Evolutionary conservation across 1,140 invertebrate genomes (phyloP), one percentile per base, ranked within the genome.

Genomic region (Saccostrea cuccullata): DNA sequence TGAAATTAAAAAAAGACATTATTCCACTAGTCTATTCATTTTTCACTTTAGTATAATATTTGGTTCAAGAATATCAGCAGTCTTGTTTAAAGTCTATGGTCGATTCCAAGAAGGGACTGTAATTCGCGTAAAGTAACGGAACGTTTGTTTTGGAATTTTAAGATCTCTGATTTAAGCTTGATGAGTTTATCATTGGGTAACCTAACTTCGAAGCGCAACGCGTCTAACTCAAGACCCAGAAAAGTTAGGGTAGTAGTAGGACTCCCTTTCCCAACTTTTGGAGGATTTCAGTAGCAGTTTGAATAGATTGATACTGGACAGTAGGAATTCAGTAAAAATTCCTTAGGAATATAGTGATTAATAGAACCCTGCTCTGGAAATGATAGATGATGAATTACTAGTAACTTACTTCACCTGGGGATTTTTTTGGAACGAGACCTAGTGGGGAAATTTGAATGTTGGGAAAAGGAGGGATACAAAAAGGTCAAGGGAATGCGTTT

Each of bases 311-410:
- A 77, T 88, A 90, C 55, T 86, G 70, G n/a, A n/a, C n/a, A n/a
- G n/a, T n/a, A n/a, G n/a, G n/a, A n/a, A n/a, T n/a, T n/a, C n/a
- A n/a, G n/a, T 3, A 20, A 85, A 1, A 89, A 56, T 9, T 84
- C 82, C 3, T 89, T 82, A n/a, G 73, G 85, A 23, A 89, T 90
- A 67, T 55, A 84, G 56, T 88, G 87, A 84, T 86, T 90, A 12
- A 86, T 56, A 55, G 84, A 88, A 0, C 17, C 0, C 3, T 56
- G 17, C 20, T 86, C 58, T 12, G 89, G 87, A 23, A 58, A n/a
- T n/a, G 64, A 82, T 11, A 90, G 47, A 83, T 90, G 85, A 40
- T 90, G 87, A n/a, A 90, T 90, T 5, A 90, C 23, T 8, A 86
- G 1, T 36, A 82, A 88, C 26, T 85, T 36, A 9, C 58, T 64